Evolutionary conservation across 2,888 invertebrate genomes (phyloP), one percentile per base, ranked within the genome.

Genomic region (Amphipyra berbera): DNA sequence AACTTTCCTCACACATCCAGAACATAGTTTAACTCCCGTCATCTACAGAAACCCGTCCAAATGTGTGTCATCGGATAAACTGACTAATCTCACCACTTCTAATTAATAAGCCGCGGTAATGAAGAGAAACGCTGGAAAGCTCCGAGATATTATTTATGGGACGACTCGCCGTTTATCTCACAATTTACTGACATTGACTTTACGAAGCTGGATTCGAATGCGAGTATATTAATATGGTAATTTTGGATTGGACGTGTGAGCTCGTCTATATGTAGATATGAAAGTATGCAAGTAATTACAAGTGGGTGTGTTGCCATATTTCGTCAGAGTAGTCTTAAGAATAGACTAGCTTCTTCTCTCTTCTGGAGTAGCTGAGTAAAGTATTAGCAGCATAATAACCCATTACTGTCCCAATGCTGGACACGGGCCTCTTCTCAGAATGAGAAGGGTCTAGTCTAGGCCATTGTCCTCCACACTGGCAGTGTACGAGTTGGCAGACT

Each of bases 31-130:
- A 42, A 21, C 8, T 7, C 14, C 35, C 21, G 21, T 21, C 21
- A 45, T 8, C n/a, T 14, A 42, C 21, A 35, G 38, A 37, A 76
- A 71, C 75, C 53, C 54, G 75, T 78, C 61, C n/a, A 4, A 41
- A 78, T 78, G 65, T 74, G 45, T 70, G 78, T 45, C 78, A 74
- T 78, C 53, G 47, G 70, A 78, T 76, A 70, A 57, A 46, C 61
- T 54, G 56, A 61, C 64, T 61, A 70, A 78, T 78, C 64, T 52
- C 44, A 44, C 59, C 7, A 57, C 44, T 46, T 56, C 56, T 78
- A 74, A 74, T 76, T 74, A 76, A 78, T 61, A 74, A 73, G 68
- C 33, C 30, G n/a, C 54, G 52, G 70, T 72, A 72, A 72, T 72
- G 74, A 72, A 72, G 71, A 73, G 71, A 72, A 73, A 72, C 71